Conservation (phyloP, 2,113 vertebrate species). For the Lanius ludovicianus region DNA sequence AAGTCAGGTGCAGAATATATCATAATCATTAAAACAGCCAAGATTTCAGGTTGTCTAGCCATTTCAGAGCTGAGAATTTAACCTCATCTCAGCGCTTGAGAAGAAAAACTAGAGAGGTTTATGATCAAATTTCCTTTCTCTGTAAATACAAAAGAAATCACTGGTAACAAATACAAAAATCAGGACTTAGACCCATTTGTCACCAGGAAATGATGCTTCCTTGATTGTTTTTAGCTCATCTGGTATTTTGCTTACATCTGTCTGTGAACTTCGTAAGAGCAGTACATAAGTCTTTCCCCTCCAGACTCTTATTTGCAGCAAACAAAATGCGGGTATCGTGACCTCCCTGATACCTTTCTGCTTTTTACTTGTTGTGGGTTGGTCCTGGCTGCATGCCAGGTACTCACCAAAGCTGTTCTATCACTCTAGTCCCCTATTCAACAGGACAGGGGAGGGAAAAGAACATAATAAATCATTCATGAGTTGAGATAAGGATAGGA, state of each 20-base stretch:
- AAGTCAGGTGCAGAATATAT: background rate
- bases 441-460: background rate
- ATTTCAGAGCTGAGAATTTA: background rate
- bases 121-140: background rate
- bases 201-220: background rate
- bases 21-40: background rate
- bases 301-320: fast-evolving
- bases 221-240: background rate
- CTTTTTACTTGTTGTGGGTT: background rate
- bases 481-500: background rate
- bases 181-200: background rate
- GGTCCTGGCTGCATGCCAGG: background rate
- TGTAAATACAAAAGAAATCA: background rate
- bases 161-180: background rate
- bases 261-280: background rate
- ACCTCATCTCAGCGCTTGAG: background rate
- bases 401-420: background rate
- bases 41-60: background rate
- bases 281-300: background rate
- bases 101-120: background rate
- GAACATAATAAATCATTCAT: background rate
- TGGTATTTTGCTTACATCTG: background rate
- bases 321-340: background rate
- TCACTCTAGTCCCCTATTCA: background rate
- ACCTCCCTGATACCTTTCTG: background rate